These are phyloP conservation scores for Halictus rubicundus DNA, from an alignment of 1,140 invertebrate genomes.

Conservation along the genomic window DNA sequence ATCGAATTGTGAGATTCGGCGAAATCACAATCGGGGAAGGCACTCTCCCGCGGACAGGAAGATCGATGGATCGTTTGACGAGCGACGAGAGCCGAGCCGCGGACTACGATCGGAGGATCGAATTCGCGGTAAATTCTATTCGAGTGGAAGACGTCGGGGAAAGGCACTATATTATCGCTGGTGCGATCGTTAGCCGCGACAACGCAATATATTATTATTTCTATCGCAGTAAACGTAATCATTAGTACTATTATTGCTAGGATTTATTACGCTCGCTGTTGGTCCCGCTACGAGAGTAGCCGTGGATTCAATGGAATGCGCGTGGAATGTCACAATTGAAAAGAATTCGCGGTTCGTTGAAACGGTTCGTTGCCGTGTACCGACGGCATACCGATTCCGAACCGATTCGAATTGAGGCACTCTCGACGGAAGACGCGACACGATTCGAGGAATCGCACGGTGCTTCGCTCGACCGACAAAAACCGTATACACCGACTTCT, in stretches of 20 bases:
- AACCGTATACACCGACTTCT: too few relatives aligned
- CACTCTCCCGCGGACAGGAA: background rate
- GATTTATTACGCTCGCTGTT: background rate
- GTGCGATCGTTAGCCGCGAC: slow-evolving; percentile 26
- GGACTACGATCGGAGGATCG: background rate
- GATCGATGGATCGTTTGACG: background rate
- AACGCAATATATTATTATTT: slow-evolving; percentile 29
- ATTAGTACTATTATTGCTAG: slow-evolving; percentile 19
- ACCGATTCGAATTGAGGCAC: background rate
- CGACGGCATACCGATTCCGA: background rate
- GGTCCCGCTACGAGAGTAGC: background rate
- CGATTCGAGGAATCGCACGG: too few relatives aligned
- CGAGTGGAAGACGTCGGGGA: slow-evolving; percentile 32
- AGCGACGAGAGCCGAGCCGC: slow-evolving; percentile 6
- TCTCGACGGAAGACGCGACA: background rate
- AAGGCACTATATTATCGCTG: slow-evolving; percentile 37
- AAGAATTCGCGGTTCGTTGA: background rate
- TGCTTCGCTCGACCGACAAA: too few relatives aligned
- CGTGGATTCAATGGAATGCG: slow-evolving; percentile 11
- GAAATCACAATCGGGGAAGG: background rate
- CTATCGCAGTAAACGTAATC: background rate
- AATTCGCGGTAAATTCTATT: slow-evolving; percentile 23
- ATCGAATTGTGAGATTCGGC: background rate
- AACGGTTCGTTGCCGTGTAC: background rate
- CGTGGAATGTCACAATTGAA: slow-evolving; percentile 31